Conservation (phyloP, 2,888 invertebrate species). For the Argyra leucocephala region DNA sequence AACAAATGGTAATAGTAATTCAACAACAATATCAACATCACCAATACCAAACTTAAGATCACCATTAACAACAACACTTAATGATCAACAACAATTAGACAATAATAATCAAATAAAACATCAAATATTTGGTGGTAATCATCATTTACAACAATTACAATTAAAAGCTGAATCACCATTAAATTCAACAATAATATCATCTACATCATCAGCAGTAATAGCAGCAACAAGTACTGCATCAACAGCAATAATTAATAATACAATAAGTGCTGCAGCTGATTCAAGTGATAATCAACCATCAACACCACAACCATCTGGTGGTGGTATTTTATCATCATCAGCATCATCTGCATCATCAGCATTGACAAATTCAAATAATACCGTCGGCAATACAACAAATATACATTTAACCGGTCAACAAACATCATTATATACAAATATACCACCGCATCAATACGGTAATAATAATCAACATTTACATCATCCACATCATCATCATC, state of each 20-base stretch:
- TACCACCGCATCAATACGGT: conserved; percentile 48
- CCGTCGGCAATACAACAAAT: conserved; percentile 46
- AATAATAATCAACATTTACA: conserved; percentile 43
- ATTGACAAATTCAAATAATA: conserved; percentile 50
- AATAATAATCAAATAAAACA: not conserved
- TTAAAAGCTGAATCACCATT: not conserved
- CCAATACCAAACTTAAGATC: not conserved
- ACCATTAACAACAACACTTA: not conserved
- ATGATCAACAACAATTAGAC: not conserved
- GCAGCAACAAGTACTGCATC: conserved; percentile 18
- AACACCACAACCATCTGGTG: conserved; percentile 37
- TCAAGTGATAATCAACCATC: conserved; percentile 55
- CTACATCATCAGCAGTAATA: conserved; percentile 39
- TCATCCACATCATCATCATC: conserved; percentile 27
- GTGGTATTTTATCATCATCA: too few relatives aligned
- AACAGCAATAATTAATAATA: conserved; percentile 32
- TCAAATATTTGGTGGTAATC: not conserved
- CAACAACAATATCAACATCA: conserved; percentile 17
- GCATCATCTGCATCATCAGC: conserved; percentile 24
- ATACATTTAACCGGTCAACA: not conserved
- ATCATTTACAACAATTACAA: conserved; percentile 1
- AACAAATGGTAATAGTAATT: conserved; percentile 3
- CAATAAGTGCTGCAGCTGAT: conserved; percentile 63
- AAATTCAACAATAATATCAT: conserved; percentile 15
- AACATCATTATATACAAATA: conserved; percentile 8